phyloP scores from a whole-genome alignment of 2,888 invertebrate genomes.

The Cactoblastis cactorum region DNA sequence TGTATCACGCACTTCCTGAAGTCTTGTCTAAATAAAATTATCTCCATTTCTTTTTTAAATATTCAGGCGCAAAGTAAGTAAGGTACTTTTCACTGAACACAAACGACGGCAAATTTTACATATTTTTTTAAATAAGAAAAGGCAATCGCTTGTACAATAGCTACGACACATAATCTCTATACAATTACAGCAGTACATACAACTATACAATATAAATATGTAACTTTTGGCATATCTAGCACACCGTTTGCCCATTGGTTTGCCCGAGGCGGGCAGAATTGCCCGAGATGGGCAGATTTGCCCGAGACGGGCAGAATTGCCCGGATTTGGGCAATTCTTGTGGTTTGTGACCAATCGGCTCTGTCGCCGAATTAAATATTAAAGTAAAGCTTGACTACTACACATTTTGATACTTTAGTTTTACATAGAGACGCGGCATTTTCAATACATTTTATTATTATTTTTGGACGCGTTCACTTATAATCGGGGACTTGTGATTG shows the following conservation, averaged over 20 bases:
- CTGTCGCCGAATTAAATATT: neutral
- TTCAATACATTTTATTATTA: no score
- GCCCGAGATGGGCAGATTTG: neutral
- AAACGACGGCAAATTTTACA: neutral
- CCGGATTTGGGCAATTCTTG: neutral
- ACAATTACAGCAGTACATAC: constrained; percentile 30
- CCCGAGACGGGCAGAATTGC: neutral
- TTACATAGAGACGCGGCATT: neutral
- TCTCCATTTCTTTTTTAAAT: no score
- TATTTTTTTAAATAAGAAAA: neutral
- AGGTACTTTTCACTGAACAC: no score
- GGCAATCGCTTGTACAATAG: neutral
- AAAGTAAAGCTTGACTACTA: constrained; percentile 10
- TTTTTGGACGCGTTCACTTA: no score
- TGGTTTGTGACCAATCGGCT: neutral
- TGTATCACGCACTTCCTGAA: no score
- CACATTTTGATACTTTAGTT: neutral
- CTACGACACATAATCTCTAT: constrained; percentile 14
- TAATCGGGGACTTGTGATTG: no score
- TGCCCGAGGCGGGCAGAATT: neutral
- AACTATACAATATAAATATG: constrained; percentile 40
- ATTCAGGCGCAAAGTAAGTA: no score
- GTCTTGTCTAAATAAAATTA: no score
- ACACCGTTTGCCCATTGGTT: constrained; percentile 41
- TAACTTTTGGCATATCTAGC: constrained; percentile 65